phyloP scores from a whole-genome alignment of 2,888 invertebrate species.

The Trichopoda pennipes region DNA sequence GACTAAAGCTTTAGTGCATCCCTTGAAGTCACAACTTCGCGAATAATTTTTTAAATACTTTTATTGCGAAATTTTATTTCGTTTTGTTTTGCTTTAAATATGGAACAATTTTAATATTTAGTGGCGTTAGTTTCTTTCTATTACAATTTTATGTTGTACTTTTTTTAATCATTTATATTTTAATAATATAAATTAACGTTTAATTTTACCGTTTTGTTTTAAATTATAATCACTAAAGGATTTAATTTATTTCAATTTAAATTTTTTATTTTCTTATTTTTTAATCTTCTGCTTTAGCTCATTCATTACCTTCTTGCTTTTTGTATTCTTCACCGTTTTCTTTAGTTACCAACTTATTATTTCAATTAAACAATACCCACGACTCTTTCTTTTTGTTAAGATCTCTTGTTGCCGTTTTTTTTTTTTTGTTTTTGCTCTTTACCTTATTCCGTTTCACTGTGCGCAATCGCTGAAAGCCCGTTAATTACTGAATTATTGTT shows the following conservation, averaged over 20 bases:
- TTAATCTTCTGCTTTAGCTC: slow-evolving; percentile 22
- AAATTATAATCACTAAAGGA: background rate
- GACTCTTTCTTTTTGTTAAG: slow-evolving; percentile 24
- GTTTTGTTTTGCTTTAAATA: background rate
- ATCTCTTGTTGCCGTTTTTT: slow-evolving; percentile 25
- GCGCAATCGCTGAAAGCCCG: slow-evolving; percentile 76
- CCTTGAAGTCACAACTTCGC: background rate
- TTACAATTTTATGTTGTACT: background rate
- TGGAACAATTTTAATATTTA: too few species aligned
- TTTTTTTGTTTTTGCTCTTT: too few species aligned
- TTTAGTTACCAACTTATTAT: slow-evolving; percentile 50
- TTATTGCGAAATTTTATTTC: background rate
- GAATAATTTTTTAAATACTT: background rate
- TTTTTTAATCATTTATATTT: background rate
- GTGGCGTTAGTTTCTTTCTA: too few species aligned
- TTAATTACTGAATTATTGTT: slow-evolving; percentile 74
- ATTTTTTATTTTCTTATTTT: slow-evolving; percentile 1
- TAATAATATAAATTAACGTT: background rate
- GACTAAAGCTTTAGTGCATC: background rate
- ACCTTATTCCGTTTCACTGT: slow-evolving; percentile 67
- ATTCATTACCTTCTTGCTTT: slow-evolving; percentile 8
- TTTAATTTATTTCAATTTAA: background rate
- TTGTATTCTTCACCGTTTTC: slow-evolving; percentile 57
- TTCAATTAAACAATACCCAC: slow-evolving; percentile 10
- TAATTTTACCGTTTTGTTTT: background rate